These are phyloP conservation scores for Vollenhovia emeryi DNA, from an alignment of 1,140 invertebrate species.

Conservation along the genomic window DNA sequence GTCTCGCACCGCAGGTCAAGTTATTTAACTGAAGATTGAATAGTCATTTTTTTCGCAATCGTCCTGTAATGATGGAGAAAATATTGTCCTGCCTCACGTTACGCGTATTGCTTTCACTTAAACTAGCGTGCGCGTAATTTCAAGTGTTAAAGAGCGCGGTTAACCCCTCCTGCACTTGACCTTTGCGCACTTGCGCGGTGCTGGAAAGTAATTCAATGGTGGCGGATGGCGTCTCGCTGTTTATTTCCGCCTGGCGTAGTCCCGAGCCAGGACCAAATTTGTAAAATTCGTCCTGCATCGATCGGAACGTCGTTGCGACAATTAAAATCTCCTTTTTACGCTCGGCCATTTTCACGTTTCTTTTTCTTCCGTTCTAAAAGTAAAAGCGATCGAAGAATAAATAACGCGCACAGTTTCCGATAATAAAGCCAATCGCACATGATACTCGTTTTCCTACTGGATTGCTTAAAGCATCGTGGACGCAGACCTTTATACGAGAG, in stretches of 20 bases:
- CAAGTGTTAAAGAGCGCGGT: conserved; percentile 38
- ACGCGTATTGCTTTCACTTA: conserved; percentile 35
- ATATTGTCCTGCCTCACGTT: background rate
- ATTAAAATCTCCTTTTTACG: background rate
- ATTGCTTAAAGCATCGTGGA: too few relatives aligned
- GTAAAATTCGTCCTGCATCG: background rate
- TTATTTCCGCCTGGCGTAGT: background rate
- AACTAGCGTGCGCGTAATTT: conserved; percentile 30
- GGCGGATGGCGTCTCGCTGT: conserved; percentile 1
- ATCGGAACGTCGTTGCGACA: background rate
- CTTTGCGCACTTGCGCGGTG: conserved; percentile 33
- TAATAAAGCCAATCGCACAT: too few relatives aligned
- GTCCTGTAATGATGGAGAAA: background rate
- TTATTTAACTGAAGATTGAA: background rate
- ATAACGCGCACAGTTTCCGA: background rate
- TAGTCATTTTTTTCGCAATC: background rate
- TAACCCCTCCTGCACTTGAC: conserved; percentile 54
- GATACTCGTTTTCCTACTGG: too few relatives aligned
- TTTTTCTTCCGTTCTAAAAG: background rate
- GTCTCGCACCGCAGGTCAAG: background rate
- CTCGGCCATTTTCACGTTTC: background rate
- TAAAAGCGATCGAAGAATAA: background rate
- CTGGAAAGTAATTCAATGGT: conserved; percentile 24
- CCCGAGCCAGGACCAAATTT: background rate
- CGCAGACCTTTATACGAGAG: too few relatives aligned